These are phyloP conservation scores for Peromyscus aztecus DNA, from an alignment of 2,797 vertebrate genomes.

Conservation along the genomic window DNA sequence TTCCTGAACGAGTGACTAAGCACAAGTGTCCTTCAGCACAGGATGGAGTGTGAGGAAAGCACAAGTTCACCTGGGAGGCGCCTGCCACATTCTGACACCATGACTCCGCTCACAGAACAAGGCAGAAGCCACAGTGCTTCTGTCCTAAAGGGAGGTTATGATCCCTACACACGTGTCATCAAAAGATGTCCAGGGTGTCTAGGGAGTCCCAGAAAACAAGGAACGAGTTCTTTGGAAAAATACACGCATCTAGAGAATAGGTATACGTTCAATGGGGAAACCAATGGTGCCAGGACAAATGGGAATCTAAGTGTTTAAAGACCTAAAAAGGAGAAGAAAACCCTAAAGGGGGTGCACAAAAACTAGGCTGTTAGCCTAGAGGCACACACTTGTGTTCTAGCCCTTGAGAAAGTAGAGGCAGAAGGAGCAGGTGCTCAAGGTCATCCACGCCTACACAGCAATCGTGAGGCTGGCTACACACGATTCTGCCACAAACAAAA, in stretches of 20 bases:
- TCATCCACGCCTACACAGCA: not conserved
- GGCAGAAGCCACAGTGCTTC: not conserved
- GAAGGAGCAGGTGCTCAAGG: not conserved
- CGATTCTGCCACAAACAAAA: not conserved
- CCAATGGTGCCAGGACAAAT: not conserved
- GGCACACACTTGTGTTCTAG: not conserved
- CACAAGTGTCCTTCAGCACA: no score
- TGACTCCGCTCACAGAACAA: not conserved
- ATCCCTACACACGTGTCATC: no score
- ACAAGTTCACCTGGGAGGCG: not conserved
- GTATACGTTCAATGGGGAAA: no score
- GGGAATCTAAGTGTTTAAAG: not conserved
- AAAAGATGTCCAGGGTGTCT: not conserved
- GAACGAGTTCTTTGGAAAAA: rapidly evolving
- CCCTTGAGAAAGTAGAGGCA: not conserved
- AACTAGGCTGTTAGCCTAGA: not conserved
- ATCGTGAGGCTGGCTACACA: not conserved
- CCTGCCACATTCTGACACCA: rapidly evolving
- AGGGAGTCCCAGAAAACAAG: not conserved
- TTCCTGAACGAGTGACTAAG: not conserved
- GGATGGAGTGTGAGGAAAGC: no score
- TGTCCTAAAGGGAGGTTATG: not conserved
- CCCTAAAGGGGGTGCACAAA: not conserved
- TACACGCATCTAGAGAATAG: no score
- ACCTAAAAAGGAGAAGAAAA: not conserved